Evolutionary conservation across 2,888 invertebrate genomes (phyloP).

Genomic region (Acronicta psi): DNA sequence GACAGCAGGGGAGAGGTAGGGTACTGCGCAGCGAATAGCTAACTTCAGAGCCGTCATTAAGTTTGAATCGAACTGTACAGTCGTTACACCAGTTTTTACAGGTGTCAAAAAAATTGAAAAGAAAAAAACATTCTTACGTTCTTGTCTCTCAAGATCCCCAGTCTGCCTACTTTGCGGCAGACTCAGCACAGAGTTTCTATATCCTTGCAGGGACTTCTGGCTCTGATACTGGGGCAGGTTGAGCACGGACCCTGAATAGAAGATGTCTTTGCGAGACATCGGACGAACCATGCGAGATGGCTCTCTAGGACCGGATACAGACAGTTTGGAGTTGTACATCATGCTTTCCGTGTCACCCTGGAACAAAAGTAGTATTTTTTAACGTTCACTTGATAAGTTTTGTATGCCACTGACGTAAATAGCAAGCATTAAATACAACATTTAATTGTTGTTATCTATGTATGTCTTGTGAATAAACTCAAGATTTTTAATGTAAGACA

Average conservation of each 20-base stretch:
- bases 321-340: slow-evolving; percentile 91
- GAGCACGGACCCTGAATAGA: slow-evolving; percentile 98
- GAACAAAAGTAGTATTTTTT: slow-evolving; percentile 6
- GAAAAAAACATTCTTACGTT: slow-evolving; percentile 88
- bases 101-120: background rate
- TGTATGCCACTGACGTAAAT: no score
- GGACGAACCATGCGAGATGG: slow-evolving; percentile 94
- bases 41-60: no score
- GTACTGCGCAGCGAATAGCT: no score
- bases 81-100: no score
- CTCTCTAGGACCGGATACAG: slow-evolving; percentile 82
- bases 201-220: slow-evolving; percentile 96
- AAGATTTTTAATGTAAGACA: no score
- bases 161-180: slow-evolving; percentile 92
- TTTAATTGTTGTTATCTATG: no score
- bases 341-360: slow-evolving; percentile 91
- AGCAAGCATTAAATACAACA: no score
- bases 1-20: no score
- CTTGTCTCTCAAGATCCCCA: slow-evolving; percentile 90
- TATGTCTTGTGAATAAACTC: no score
- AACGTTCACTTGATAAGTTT: no score
- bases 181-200: slow-evolving; percentile 97
- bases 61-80: no score
- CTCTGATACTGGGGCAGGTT: slow-evolving; percentile 98
- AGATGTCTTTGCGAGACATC: slow-evolving; percentile 98